Base-by-base conservation (phyloP, 2,797 vertebrate species). In the Naso thynnoides region DNA sequence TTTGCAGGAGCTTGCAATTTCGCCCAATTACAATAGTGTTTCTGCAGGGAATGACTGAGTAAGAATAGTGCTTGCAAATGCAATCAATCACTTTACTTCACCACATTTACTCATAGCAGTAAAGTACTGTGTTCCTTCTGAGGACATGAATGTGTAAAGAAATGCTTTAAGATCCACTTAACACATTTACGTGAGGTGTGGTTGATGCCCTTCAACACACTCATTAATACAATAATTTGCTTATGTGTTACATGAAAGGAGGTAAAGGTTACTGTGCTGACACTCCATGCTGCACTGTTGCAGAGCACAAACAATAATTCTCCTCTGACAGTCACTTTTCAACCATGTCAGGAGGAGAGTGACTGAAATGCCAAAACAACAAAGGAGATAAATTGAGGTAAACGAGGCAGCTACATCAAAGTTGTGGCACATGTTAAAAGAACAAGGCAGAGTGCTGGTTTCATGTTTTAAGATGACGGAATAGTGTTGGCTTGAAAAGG, bases 341-440 rank as follows among this genome's bases (percentile, higher is more conserved):
- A 86, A 78, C 79, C 47, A 62, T 80, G 82, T 85, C 68, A 65
- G 73, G 36, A 82, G 38, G 57, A 71, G 71, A 70, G 64, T 65
- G 69, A 85, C 79, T 79, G 71, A 83, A 87, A 84, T 72, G 80
- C 68, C 72, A 70, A 77, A 84, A 84, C 47, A 86, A 84, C 78
- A 82, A 74, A 83, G 72, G 72, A 87, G 79, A 86, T 85, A 81
- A 84, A 89, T 82, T 31, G 62, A 66, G 72, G 58, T 73, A 87
- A 88, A 88, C 83, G 79, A 87, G 76, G 78, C 74, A 81, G 81
- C 56, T 39, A 74, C 81, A 89, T 90, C 86, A 84, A 83, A 88
- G 87, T 73, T 18, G 4, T 53, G 68, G 71, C 77, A 83, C 62
- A 73, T 78, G 78, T 82, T 70, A 69, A 80, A 76, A 81, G 70